Percentiles rank a stretch among this genome's conserved stretches.
phyloP scores from a whole-genome alignment of 53 echinoderm and acorn worm genomes.

The Crossaster papposus region DNA sequence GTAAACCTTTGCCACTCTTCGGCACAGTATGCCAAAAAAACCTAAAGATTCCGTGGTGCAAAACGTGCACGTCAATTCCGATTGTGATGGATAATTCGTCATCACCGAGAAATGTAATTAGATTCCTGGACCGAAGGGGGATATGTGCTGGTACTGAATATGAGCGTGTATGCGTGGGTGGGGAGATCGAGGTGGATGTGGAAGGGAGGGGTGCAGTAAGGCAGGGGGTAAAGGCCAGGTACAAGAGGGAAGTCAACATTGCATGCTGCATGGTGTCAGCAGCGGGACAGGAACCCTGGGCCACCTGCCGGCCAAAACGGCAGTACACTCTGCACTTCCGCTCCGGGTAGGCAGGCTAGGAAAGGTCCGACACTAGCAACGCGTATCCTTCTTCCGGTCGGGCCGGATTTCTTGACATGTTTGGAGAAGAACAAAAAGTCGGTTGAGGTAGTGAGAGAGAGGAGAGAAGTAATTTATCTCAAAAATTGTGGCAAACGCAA shows the following conservation, averaged over 20 bases:
- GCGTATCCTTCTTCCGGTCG: slow-evolving; percentile 39
- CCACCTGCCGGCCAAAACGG: slow-evolving; percentile 53
- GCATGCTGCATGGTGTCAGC: not conserved
- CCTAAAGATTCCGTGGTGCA: not conserved
- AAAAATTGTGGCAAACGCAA: slow-evolving; percentile 40
- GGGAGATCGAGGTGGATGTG: slow-evolving; percentile 1
- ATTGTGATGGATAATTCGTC: not conserved
- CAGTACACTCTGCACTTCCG: slow-evolving; percentile 16
- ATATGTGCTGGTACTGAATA: not conserved
- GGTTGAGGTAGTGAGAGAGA: slow-evolving; percentile 22
- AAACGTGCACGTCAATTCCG: slow-evolving; percentile 10
- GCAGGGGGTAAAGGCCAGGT: not conserved
- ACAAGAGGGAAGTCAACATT: slow-evolving; percentile 35
- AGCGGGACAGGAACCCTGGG: slow-evolving; percentile 23
- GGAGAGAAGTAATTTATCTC: slow-evolving; percentile 25
- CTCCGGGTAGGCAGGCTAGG: not conserved
- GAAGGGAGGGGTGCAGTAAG: slow-evolving; percentile 15
- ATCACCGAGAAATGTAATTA: slow-evolving; percentile 32
- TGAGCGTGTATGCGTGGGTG: not conserved
- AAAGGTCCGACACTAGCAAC: slow-evolving; percentile 6
- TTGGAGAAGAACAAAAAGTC: slow-evolving; percentile 28
- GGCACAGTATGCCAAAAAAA: not conserved
- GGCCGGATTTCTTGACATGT: slow-evolving; percentile 25
- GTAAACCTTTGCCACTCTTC: not conserved
- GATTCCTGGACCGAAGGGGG: not conserved